Evolutionary conservation across 2,888 invertebrate species (phyloP).

Genomic region (Prosapia bicincta): DNA sequence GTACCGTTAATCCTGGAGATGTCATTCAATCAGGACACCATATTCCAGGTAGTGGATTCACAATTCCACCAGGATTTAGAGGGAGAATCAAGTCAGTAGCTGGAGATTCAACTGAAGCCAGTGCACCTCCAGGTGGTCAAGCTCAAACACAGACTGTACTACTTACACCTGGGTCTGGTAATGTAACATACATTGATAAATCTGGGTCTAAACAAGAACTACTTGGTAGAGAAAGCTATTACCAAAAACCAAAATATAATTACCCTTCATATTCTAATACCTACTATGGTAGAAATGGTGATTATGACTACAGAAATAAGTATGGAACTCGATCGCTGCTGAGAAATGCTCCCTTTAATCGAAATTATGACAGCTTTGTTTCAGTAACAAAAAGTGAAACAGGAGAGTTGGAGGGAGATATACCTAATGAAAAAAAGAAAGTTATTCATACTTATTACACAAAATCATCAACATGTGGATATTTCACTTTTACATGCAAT

Average conservation of each 20-base stretch:
- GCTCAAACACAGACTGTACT: constrained; percentile 64
- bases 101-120: constrained; percentile 54
- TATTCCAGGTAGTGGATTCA: constrained; percentile 64
- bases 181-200: constrained; percentile 40
- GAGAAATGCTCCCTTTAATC: constrained; percentile 13
- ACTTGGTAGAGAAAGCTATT: constrained; percentile 26
- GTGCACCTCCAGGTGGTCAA: constrained; percentile 56
- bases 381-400: constrained; percentile 78
- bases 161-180: constrained; percentile 51
- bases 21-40: constrained; percentile 62
- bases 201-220: constrained; percentile 27
- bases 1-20: constrained; percentile 52
- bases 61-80: constrained; percentile 65
- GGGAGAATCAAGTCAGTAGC: constrained; percentile 62
- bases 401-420: constrained; percentile 61
- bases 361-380: constrained; percentile 61
- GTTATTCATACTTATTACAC: constrained; percentile 78
- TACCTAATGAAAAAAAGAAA: constrained; percentile 62
- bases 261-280: not conserved
- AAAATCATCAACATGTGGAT: constrained; percentile 82
- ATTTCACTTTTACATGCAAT: constrained; percentile 82
- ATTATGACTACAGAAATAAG: constrained; percentile 11
- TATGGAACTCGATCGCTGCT: constrained; percentile 16
- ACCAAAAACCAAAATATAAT: constrained; percentile 8
- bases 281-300: constrained; percentile 6